A percentile compares a stretch with the other conserved stretches of the same genome.
These are phyloP conservation scores for Mallotus villosus DNA, from an alignment of 2,797 vertebrate genomes.

Conservation along the genomic window DNA sequence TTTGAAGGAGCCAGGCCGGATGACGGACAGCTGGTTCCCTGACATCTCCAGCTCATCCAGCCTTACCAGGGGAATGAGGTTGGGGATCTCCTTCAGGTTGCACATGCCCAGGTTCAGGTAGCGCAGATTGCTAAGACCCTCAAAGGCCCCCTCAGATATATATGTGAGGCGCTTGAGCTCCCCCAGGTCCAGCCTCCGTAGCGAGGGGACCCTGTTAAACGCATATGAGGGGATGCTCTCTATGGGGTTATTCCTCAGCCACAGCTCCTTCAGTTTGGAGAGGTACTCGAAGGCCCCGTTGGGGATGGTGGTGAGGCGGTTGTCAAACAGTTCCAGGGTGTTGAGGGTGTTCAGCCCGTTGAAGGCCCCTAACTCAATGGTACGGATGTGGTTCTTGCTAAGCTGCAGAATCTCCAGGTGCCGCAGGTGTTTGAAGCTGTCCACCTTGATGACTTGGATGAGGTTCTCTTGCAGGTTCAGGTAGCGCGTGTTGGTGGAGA, in stretches of 20 bases:
- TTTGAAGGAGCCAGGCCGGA: conserved; percentile 96
- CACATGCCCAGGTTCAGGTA: conserved; percentile 99
- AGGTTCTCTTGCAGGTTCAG: conserved; percentile 99
- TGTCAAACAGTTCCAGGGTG: conserved; percentile 99
- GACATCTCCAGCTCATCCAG: conserved; percentile 99
- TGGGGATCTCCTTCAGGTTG: conserved; percentile 98
- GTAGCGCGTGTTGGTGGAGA: conserved; percentile 97
- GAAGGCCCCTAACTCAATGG: conserved; percentile 98
- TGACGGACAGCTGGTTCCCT: conserved; percentile 92
- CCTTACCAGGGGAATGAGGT: conserved; percentile 95
- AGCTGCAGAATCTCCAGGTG: conserved; percentile 98
- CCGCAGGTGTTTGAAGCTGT: conserved; percentile 98
- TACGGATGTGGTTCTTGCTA: conserved; percentile 98
- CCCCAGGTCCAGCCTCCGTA: conserved; percentile 93
- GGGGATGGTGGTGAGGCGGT: conserved; percentile 97
- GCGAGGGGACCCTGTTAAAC: conserved; percentile 98
- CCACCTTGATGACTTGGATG: conserved; percentile 98
- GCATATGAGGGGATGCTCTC: conserved; percentile 99
- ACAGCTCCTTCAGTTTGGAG: conserved; percentile 99
- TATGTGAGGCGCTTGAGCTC: conserved; percentile 97
- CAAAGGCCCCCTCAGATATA: conserved; percentile 99
- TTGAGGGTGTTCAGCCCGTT: conserved; percentile 99
- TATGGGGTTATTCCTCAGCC: conserved; percentile 98
- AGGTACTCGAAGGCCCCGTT: conserved; percentile 99
- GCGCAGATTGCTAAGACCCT: conserved; percentile 97